Conservation (phyloP, 1,140 invertebrate species). For the Heliconius eleuchia region DNA sequence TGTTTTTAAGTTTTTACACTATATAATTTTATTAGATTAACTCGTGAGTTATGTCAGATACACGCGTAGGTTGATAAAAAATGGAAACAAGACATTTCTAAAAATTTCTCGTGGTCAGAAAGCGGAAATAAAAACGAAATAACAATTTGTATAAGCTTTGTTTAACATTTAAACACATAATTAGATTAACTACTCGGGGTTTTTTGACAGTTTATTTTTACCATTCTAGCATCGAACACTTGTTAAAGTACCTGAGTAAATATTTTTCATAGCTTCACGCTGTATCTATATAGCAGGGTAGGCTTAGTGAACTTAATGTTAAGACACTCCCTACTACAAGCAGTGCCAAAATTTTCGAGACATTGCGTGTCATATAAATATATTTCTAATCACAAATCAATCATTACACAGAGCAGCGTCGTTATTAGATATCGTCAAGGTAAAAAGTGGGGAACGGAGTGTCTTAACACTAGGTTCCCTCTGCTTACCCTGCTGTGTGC, state of each 20-base stretch:
- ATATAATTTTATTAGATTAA: too few species aligned
- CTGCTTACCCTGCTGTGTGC: too few species aligned
- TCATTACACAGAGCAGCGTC: neutral
- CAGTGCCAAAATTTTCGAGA: neutral
- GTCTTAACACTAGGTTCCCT: too few species aligned
- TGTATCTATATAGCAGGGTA: too few species aligned
- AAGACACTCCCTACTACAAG: too few species aligned
- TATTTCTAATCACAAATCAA: neutral
- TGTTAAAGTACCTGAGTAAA: too few species aligned
- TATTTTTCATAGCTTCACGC: too few species aligned
- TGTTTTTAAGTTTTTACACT: too few species aligned
- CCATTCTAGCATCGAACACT: neutral
- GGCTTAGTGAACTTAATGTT: too few species aligned
- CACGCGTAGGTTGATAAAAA: neutral
- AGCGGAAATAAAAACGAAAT: constrained; percentile 1
- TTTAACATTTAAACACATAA: neutral
- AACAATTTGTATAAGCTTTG: constrained; percentile 1
- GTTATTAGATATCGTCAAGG: neutral
- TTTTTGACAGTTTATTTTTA: neutral
- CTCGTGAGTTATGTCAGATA: too few species aligned
- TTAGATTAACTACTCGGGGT: neutral
- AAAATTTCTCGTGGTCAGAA: neutral
- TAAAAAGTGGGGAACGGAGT: neutral
- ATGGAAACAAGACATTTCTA: neutral
- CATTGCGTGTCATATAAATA: neutral